phyloP scores from a whole-genome alignment of 1,140 invertebrate genomes.

The Drosophila ercepeae region DNA sequence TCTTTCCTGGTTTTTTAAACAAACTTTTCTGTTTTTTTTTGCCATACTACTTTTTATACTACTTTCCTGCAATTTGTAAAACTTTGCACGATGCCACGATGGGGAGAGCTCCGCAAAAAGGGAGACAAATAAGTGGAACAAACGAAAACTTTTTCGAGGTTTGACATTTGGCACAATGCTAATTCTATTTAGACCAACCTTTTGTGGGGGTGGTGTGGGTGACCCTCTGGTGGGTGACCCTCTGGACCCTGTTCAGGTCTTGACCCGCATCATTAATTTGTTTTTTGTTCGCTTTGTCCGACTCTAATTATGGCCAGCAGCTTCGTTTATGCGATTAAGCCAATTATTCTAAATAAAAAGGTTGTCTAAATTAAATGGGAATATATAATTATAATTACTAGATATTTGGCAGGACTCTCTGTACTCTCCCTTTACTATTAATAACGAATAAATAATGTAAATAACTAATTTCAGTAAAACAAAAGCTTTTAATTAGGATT shows the following conservation, averaged over 20 bases:
- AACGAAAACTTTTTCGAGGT: constrained; percentile 61
- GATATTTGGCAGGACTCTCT: not conserved
- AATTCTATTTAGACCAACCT: constrained; percentile 60
- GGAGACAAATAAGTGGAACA: constrained; percentile 52
- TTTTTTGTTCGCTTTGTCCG: constrained; percentile 34
- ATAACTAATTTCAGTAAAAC: not conserved
- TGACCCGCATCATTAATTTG: constrained; percentile 77
- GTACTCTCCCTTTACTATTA: not conserved
- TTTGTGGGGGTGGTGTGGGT: too few relatives aligned
- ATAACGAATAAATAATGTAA: not conserved
- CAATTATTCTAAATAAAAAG: constrained; percentile 36
- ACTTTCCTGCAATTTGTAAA: constrained; percentile 45
- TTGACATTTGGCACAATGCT: constrained; percentile 74
- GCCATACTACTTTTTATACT: constrained; percentile 11
- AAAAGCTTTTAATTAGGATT: too few relatives aligned
- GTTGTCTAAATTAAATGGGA: constrained; percentile 40
- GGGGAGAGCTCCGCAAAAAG: constrained; percentile 34
- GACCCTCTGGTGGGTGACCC: constrained; percentile 10
- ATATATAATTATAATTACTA: constrained; percentile 9
- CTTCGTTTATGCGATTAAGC: constrained; percentile 51
- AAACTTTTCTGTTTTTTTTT: constrained; percentile 35
- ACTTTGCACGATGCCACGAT: constrained; percentile 36
- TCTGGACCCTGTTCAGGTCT: constrained; percentile 11
- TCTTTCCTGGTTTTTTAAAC: constrained; percentile 23
- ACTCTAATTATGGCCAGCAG: constrained; percentile 52